Percentiles rank a stretch among this genome's conserved stretches.
Conservation (phyloP, 1,140 invertebrate species). For the Babylonia areolata region DNA sequence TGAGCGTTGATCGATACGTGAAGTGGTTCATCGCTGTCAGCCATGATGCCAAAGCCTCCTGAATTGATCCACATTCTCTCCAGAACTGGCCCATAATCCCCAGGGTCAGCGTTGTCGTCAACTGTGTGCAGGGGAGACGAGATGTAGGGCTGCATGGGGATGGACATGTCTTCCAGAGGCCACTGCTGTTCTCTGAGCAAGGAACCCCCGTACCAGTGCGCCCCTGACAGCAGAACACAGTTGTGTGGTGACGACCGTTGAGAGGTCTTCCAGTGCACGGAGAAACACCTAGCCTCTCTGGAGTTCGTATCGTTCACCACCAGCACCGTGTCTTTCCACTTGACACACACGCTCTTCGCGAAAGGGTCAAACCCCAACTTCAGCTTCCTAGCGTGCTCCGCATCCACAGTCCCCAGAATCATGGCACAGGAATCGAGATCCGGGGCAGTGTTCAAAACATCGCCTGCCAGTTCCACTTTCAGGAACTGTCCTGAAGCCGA, state of each 20-base stretch:
- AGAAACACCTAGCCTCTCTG: constrained; percentile 50
- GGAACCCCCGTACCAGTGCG: constrained; percentile 73
- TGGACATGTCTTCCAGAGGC: constrained; percentile 73
- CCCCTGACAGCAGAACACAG: constrained; percentile 57
- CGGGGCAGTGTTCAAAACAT: background rate
- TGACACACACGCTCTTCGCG: constrained; percentile 25
- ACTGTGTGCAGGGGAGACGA: constrained; percentile 40
- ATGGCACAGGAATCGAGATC: background rate
- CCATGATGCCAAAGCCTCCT: constrained; percentile 65
- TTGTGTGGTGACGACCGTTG: constrained; percentile 53
- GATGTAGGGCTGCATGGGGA: constrained; percentile 61
- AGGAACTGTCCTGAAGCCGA: background rate
- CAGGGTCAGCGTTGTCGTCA: constrained; percentile 16
- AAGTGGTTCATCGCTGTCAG: constrained; percentile 63
- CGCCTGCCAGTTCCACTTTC: background rate
- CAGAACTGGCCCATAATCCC: constrained; percentile 58
- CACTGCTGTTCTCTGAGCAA: constrained; percentile 73
- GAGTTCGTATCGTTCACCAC: constrained; percentile 37
- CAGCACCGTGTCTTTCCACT: constrained; percentile 32
- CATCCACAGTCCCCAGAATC: background rate
- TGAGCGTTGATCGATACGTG: constrained; percentile 65
- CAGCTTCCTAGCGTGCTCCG: too few species aligned
- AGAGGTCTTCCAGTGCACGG: constrained; percentile 55
- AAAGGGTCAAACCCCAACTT: background rate
- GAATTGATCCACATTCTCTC: constrained; percentile 72